phyloP scores from a whole-genome alignment of 2,888 invertebrate species.

The Epirrhoe alternata region DNA sequence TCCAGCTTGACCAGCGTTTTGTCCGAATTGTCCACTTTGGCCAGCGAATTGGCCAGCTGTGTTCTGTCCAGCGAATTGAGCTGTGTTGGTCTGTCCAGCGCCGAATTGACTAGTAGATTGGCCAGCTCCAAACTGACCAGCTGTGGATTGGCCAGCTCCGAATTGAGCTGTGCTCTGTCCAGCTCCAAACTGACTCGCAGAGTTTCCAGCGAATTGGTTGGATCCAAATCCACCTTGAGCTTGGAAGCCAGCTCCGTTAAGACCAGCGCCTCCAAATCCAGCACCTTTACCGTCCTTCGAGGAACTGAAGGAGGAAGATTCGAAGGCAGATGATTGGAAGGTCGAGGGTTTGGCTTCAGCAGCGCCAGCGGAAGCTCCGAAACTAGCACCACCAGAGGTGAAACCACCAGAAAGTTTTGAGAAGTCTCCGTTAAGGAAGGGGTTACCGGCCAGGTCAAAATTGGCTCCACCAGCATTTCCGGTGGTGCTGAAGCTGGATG shows the following conservation, averaged over 20 bases:
- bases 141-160: constrained; percentile 4
- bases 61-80: constrained; percentile 12
- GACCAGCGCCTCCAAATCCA: constrained; percentile 32
- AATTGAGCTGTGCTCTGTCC: constrained; percentile 10
- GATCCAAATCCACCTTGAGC: constrained; percentile 14
- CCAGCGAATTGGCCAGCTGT: neutral
- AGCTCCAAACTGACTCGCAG: constrained; percentile 18
- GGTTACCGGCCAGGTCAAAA: constrained; percentile 59
- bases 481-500: constrained; percentile 61
- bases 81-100: neutral
- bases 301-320: constrained; percentile 62
- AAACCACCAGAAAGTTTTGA: constrained; percentile 49
- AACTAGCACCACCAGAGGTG: constrained; percentile 35
- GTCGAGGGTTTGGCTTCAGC: constrained; percentile 38
- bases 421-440: constrained; percentile 68
- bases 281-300: constrained; percentile 57
- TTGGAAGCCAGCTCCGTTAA: constrained; percentile 44
- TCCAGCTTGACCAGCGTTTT: constrained; percentile 14
- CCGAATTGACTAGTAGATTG: constrained; percentile 12
- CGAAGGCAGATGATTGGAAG: constrained; percentile 61
- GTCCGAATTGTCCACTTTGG: constrained; percentile 1
- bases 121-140: constrained; percentile 1
- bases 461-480: constrained; percentile 43
- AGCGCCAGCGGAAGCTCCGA: constrained; percentile 30
- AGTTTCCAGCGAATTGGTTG: neutral